Conservation (phyloP, 2,113 vertebrate species). For the Ailuropoda melanoleuca region DNA sequence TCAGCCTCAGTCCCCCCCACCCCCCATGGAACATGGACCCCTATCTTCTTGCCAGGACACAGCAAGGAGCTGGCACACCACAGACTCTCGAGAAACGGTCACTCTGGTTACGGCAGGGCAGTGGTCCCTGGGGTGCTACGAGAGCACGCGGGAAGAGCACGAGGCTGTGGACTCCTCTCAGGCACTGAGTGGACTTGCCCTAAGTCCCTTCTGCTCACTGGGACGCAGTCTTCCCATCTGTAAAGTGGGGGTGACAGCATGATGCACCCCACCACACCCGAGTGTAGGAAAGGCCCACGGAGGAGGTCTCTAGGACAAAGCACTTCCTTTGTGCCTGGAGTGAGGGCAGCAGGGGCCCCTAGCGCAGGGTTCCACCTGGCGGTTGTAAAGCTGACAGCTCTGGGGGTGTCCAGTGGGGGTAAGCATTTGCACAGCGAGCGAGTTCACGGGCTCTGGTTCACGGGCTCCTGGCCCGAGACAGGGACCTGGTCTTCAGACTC, state of each 20-base stretch:
- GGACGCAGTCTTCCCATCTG: background rate
- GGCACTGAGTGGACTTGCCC: background rate
- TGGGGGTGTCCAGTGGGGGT: background rate
- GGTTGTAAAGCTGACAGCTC: background rate
- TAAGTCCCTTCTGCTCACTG: background rate
- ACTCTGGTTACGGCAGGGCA: background rate
- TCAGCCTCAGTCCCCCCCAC: background rate
- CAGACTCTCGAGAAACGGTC: background rate
- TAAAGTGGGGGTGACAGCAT: background rate
- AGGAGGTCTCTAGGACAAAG: background rate
- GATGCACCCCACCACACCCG: background rate
- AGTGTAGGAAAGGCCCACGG: background rate
- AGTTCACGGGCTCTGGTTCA: background rate
- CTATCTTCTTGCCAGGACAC: background rate
- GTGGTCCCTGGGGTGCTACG: background rate
- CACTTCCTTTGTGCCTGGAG: background rate
- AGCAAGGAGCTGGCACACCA: background rate
- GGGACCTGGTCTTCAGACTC: background rate
- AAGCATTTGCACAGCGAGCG: background rate
- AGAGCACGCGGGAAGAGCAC: background rate
- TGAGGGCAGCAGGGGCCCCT: background rate
- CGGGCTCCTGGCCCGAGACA: rapidly evolving
- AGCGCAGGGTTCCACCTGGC: background rate
- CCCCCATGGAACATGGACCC: background rate
- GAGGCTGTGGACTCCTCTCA: background rate